Evolutionary conservation across 2,113 vertebrate species (phyloP).

Genomic region (Tenebrosternarchus preto): DNA sequence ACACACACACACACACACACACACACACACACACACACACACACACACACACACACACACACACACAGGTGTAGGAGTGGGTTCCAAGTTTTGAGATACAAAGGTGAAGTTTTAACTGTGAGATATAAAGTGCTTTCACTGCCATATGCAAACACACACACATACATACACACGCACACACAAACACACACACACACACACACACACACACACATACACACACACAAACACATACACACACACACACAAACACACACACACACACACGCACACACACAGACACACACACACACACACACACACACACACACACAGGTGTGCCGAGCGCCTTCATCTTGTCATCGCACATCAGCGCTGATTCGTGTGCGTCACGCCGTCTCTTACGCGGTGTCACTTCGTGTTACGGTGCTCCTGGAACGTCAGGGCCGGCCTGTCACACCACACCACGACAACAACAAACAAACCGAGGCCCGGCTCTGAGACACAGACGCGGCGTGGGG

Average conservation of each 20-base stretch:
- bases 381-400: conserved; percentile 59
- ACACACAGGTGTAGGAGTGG: too few relatives aligned
- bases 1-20: too few relatives aligned
- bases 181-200: too few relatives aligned
- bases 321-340: conserved; percentile 64
- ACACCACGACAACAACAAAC: conserved; percentile 50
- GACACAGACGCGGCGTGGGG: conserved; percentile 23
- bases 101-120: too few relatives aligned
- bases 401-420: conserved; percentile 50
- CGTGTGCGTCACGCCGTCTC: conserved; percentile 52
- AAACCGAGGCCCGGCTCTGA: conserved; percentile 51
- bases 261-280: conserved; percentile 26
- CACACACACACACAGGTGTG: conserved; percentile 58
- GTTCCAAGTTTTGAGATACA: too few relatives aligned
- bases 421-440: conserved; percentile 61
- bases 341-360: conserved; percentile 63
- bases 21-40: too few relatives aligned
- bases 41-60: too few relatives aligned
- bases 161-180: too few relatives aligned
- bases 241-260: too few relatives aligned
- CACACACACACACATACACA: too few relatives aligned
- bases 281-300: conserved; percentile 29
- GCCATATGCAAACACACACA: too few relatives aligned
- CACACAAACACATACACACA: too few relatives aligned
- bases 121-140: conserved; percentile 30